phyloP scores from a whole-genome alignment of 2,888 invertebrate species.

The Lasioglossum villosulum region DNA sequence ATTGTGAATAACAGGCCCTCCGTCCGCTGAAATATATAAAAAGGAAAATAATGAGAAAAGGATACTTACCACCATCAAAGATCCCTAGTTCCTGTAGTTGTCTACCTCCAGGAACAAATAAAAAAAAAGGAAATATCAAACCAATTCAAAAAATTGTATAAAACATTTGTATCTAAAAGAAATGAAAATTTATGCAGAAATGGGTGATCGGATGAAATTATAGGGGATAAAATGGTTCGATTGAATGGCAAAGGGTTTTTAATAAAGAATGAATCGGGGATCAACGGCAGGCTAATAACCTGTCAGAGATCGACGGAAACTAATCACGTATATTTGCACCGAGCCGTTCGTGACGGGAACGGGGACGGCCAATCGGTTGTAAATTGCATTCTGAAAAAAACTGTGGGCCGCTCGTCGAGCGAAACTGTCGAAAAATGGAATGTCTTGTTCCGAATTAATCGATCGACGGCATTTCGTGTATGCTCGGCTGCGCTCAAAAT shows the following conservation, averaged over 20 bases:
- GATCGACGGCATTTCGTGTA: slow-evolving; percentile 17
- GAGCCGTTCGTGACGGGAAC: slow-evolving; percentile 23
- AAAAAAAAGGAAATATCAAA: too few species aligned
- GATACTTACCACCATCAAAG: too few species aligned
- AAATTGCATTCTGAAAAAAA: slow-evolving; percentile 49
- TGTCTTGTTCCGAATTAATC: slow-evolving; percentile 41
- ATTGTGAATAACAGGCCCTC: too few species aligned
- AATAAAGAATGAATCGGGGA: neutral
- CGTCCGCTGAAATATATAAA: too few species aligned
- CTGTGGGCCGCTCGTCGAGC: neutral
- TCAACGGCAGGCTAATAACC: slow-evolving; percentile 14
- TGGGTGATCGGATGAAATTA: neutral
- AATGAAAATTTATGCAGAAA: neutral
- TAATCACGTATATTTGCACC: slow-evolving; percentile 42
- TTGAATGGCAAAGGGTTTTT: neutral
- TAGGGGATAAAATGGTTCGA: neutral
- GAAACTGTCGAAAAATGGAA: slow-evolving; percentile 39
- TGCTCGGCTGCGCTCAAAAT: neutral
- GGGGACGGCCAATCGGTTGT: slow-evolving; percentile 23
- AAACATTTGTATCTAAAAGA: neutral
- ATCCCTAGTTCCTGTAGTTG: too few species aligned
- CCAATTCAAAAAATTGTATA: neutral
- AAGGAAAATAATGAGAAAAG: too few species aligned
- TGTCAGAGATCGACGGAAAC: slow-evolving; percentile 5
- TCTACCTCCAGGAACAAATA: too few species aligned